Conservation (phyloP, 2,113 vertebrate genomes). For the Oriolus oriolus region DNA sequence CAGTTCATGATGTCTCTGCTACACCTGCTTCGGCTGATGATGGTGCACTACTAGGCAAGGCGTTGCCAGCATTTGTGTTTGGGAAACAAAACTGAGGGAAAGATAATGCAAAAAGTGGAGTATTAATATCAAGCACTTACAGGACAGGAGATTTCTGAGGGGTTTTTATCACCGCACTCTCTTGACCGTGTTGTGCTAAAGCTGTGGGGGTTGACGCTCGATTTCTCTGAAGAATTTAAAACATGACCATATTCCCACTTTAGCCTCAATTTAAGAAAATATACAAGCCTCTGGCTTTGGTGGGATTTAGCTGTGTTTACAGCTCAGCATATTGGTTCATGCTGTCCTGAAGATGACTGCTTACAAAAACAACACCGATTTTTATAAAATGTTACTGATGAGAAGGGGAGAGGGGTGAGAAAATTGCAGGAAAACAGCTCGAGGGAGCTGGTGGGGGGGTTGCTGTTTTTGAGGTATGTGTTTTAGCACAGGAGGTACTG, state of each 20-base stretch:
- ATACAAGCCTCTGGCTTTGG: background rate
- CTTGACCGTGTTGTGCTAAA: background rate
- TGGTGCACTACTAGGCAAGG: background rate
- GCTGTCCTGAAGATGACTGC: background rate
- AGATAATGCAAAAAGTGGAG: background rate
- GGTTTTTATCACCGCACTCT: background rate
- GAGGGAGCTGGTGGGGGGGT: rapidly evolving
- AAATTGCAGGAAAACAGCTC: background rate
- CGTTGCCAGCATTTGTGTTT: background rate
- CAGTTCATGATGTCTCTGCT: background rate
- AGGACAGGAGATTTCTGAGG: background rate
- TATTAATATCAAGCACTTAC: background rate
- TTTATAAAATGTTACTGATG: background rate
- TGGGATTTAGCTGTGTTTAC: background rate
- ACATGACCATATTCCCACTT: background rate
- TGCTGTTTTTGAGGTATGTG: background rate
- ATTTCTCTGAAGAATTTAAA: background rate
- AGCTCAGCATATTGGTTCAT: background rate
- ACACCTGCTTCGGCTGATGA: background rate
- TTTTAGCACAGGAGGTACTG: background rate
- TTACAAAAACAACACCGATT: background rate
- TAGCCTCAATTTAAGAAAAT: background rate
- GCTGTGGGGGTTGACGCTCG: background rate
- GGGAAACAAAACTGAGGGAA: background rate
- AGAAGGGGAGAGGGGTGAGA: background rate